Percentiles rank a stretch among this genome's conserved stretches.
Conservation (phyloP, 2,113 vertebrate species). For the Cairina moschata region DNA sequence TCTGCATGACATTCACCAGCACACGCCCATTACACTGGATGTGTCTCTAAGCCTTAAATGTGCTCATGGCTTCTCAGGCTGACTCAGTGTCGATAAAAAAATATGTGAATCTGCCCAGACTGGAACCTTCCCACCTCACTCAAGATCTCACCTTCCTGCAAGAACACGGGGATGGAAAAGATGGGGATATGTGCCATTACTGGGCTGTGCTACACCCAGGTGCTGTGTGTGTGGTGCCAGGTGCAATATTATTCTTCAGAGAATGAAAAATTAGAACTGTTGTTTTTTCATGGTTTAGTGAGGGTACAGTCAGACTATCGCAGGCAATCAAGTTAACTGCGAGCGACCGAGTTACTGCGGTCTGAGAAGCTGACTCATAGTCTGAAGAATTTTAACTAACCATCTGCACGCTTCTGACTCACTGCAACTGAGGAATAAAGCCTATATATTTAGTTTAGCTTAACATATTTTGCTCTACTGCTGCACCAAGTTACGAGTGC, state of each 20-base stretch:
- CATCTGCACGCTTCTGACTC: conserved; percentile 11
- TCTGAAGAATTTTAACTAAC: background rate
- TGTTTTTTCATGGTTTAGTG: background rate
- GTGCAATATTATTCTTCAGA: background rate
- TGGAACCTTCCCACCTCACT: background rate
- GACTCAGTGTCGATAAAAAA: background rate
- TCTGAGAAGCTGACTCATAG: conserved; percentile 7
- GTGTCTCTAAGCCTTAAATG: background rate
- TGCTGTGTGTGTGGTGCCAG: background rate
- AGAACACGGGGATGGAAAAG: background rate
- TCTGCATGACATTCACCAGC: background rate
- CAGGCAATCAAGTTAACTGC: background rate
- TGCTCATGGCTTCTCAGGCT: background rate
- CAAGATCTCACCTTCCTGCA: background rate
- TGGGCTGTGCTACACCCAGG: background rate
- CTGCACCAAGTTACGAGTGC: background rate
- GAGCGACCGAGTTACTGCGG: background rate
- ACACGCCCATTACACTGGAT: background rate
- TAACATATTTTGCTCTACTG: background rate
- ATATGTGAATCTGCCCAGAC: background rate
- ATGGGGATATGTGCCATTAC: background rate
- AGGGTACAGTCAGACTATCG: background rate
- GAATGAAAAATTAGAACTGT: background rate
- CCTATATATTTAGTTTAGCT: background rate
- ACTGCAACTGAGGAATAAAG: background rate